A percentile compares a stretch with the other conserved stretches of the same genome.
Evolutionary conservation across 1,140 invertebrate genomes (phyloP).

Genomic region (Antheraea mylitta): DNA sequence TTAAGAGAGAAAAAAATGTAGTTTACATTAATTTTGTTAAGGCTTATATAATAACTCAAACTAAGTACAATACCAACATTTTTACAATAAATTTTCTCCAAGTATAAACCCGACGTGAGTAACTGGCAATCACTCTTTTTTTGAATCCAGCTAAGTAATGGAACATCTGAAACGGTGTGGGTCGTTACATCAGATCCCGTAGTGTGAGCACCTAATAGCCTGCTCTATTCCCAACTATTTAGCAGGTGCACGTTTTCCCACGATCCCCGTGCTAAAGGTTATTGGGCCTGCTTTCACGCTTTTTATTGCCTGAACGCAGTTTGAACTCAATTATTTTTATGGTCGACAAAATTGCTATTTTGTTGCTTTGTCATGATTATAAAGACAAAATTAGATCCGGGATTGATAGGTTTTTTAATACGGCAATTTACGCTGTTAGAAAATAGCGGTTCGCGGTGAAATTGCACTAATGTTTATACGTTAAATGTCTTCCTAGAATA

Average conservation of each 20-base stretch:
- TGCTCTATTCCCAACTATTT: conserved; percentile 65
- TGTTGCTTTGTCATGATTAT: conserved; percentile 76
- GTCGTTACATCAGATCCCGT: conserved; percentile 58
- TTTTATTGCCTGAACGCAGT: conserved; percentile 76
- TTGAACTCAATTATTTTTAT: conserved; percentile 79
- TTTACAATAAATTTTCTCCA: background rate
- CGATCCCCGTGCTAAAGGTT: conserved; percentile 67
- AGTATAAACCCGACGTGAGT: background rate
- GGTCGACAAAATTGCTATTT: conserved; percentile 75
- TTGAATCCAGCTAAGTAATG: conserved; percentile 35
- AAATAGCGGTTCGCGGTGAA: background rate
- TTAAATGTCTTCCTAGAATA: background rate
- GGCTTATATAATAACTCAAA: no score
- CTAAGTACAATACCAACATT: background rate
- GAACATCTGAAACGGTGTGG: conserved; percentile 45
- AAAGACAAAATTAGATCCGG: conserved; percentile 68
- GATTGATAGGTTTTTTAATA: conserved; percentile 59
- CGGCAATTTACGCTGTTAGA: conserved; percentile 20
- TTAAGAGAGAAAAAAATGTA: no score
- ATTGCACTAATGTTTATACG: background rate
- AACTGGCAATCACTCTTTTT: conserved; percentile 20
- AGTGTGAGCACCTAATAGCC: conserved; percentile 59
- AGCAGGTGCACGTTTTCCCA: conserved; percentile 65
- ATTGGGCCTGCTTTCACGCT: conserved; percentile 73
- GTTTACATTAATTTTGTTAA: no score